phyloP scores from a whole-genome alignment of 1,140 invertebrate genomes.

The Procambarus virginalis region DNA sequence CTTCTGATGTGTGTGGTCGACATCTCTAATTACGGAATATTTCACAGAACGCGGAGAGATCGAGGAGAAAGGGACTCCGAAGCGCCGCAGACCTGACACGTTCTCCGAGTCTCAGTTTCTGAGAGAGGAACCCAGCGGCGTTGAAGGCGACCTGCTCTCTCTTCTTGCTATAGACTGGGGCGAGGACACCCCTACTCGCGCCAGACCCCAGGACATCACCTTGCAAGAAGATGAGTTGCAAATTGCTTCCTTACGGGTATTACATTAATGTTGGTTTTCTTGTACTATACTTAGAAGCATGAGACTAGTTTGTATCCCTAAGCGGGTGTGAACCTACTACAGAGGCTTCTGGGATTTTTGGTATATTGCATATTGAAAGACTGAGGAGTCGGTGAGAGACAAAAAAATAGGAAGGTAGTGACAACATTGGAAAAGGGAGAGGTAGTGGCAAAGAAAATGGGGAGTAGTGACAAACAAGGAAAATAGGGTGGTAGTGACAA shows the following conservation, averaged over 20 bases:
- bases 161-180: neutral
- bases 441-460: no score
- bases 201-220: neutral
- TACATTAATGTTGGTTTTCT: neutral
- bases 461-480: no score
- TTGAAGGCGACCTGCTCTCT: neutral
- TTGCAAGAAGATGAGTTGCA: neutral
- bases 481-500: no score
- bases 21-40: neutral
- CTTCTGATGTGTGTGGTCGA: no score
- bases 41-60: neutral
- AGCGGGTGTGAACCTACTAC: no score
- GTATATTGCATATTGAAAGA: no score
- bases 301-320: no score
- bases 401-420: no score
- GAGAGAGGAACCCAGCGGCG: neutral
- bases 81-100: neutral
- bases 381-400: no score
- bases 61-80: neutral
- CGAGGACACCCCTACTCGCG: neutral
- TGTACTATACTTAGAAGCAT: no score
- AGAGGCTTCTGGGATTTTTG: no score
- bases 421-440: no score
- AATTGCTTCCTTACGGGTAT: neutral
- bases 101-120: neutral